phyloP scores from a whole-genome alignment of 2,113 vertebrate genomes.

The Megalops atlanticus region DNA sequence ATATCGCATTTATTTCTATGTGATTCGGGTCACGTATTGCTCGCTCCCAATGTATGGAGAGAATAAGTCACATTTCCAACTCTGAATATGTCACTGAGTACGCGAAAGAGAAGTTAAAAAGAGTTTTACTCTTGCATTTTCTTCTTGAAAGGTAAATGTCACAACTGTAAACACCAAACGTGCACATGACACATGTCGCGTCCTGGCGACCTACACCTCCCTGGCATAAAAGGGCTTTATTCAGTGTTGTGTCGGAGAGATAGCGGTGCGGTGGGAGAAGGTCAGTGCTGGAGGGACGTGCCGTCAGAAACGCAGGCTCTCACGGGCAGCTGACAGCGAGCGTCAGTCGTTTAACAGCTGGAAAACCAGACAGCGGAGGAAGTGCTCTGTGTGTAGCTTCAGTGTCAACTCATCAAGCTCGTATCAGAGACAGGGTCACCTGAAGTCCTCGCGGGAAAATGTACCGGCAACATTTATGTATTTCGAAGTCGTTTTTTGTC shows the following conservation, averaged over 20 bases:
- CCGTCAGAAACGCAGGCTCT: slow-evolving; percentile 33
- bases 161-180: neutral
- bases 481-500: too few relatives aligned
- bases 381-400: too few relatives aligned
- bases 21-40: too few relatives aligned
- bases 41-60: too few relatives aligned
- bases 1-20: too few relatives aligned
- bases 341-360: neutral
- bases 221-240: too few relatives aligned
- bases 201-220: neutral
- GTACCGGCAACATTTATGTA: too few relatives aligned
- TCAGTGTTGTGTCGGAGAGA: slow-evolving; percentile 41
- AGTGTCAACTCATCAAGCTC: neutral
- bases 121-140: too few relatives aligned
- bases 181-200: neutral
- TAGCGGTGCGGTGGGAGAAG: slow-evolving; percentile 34
- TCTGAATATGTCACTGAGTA: too few relatives aligned
- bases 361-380: neutral
- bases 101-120: too few relatives aligned
- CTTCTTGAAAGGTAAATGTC: neutral
- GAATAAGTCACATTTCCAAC: too few relatives aligned
- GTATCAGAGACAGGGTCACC: neutral
- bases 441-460: too few relatives aligned
- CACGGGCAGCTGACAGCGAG: neutral
- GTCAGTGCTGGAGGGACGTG: slow-evolving; percentile 49